Base-by-base conservation (phyloP, 2,888 invertebrate genomes). In the Luffia ferchaultella region DNA sequence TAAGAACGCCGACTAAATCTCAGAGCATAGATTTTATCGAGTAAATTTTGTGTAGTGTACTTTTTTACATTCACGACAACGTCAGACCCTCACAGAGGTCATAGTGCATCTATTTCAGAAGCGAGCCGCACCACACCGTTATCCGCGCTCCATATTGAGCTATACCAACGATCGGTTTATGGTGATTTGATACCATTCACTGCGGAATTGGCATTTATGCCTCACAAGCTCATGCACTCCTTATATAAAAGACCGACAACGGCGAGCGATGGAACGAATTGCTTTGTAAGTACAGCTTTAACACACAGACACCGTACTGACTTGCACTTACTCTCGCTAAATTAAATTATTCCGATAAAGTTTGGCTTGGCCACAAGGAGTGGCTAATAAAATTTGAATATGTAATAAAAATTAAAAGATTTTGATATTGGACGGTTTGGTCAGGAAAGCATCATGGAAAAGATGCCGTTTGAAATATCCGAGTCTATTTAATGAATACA, bases 161-260 rank as follows among this genome's bases (percentile, higher is more conserved):
- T 57, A 63, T 62, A 60, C 48, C 45, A 54, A 53, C 53, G 49
- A 49, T 49, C 44, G 52, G 49, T 57, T 82, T 83, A 82, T 82
- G 79, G 75, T 80, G 82, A 83, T 80, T 79, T 72, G 79, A 77
- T 80, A 75, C 73, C 73, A 79, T 79, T 80, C 73, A 71, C 68
- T 68, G 65, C 65, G 70, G 73, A 72, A 78, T 78, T 76, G 76
- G 73, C 69, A 70, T 76, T 72, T 69, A 72, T 63, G 63, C 66
- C 65, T 68, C 45, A 46, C 67, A 62, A 62, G 60, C 59, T 49
- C 49, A 49, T 30, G 60, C 59, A 57, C 44, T 48, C 40, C 45
- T 45, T 48, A 45, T 42, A 47, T 47, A 47, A 51, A 48, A 48
- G 49, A 46, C 51, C 43, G 50, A 46, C 20, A 40, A 46, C 53